These are phyloP conservation scores for Onychomys leucogaster DNA, from an alignment of 2,797 vertebrate species.

Conservation along the genomic window DNA sequence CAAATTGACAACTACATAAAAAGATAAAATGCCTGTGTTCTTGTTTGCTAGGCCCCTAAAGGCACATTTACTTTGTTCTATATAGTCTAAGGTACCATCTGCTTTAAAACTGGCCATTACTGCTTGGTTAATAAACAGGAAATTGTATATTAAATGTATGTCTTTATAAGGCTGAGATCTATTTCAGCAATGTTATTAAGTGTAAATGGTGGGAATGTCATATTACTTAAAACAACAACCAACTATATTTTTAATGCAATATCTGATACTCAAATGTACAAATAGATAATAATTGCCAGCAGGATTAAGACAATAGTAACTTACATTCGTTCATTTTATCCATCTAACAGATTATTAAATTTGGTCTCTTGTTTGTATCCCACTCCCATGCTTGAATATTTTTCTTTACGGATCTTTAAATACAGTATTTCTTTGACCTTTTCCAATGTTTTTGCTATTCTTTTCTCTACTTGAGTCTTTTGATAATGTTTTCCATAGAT, in stretches of 20 bases:
- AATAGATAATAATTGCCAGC: not conserved
- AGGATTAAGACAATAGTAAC: not conserved
- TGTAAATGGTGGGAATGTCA: fast-evolving
- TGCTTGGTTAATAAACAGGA: not conserved
- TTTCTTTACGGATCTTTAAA: not conserved
- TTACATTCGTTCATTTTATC: not conserved
- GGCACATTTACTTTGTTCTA: not conserved
- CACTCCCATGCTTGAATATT: not conserved
- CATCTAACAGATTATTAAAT: not conserved
- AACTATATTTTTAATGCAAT: not conserved
- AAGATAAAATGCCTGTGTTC: not conserved
- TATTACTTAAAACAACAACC: not conserved
- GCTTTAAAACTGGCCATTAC: not conserved
- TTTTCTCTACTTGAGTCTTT: not conserved
- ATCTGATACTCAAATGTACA: not conserved
- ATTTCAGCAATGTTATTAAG: not conserved
- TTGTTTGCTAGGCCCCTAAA: not conserved
- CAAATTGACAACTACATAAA: not conserved
- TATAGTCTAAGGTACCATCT: not conserved
- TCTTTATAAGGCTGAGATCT: not conserved
- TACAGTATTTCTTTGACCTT: not conserved
- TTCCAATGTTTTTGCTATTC: not conserved
- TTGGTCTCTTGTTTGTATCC: not conserved
- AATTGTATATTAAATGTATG: not conserved
- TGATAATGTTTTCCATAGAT: not conserved